Evolutionary conservation across 2,797 vertebrate genomes (phyloP).

Genomic region (Zenarchopterus dispar): DNA sequence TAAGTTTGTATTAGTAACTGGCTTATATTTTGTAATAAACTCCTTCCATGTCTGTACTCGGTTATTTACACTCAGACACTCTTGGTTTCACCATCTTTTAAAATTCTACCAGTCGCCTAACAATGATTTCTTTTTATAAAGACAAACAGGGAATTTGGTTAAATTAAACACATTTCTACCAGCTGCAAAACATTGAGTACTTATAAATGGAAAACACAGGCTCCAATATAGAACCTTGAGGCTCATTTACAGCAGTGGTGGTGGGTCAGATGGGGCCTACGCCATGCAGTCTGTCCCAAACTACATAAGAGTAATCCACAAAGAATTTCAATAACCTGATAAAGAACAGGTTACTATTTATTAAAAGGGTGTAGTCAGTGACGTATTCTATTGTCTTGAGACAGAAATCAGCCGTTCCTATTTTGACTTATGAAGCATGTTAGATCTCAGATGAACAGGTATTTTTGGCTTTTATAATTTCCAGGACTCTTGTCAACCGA

Average conservation of each 20-base stretch:
- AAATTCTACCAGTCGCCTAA: too few species aligned
- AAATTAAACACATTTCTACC: too few species aligned
- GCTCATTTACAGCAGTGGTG: not conserved
- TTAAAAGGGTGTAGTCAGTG: not conserved
- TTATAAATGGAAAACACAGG: not conserved
- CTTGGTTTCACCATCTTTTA: too few species aligned
- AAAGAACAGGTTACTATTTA: too few species aligned
- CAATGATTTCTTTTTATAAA: too few species aligned
- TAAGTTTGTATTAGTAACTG: too few species aligned
- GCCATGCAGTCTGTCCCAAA: not conserved
- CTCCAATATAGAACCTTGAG: not conserved
- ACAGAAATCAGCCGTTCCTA: not conserved
- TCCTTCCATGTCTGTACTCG: too few species aligned
- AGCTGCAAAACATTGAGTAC: too few species aligned
- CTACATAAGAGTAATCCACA: not conserved
- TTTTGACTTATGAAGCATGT: not conserved
- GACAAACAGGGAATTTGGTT: too few species aligned
- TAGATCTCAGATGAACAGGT: not conserved
- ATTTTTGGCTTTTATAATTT: not conserved
- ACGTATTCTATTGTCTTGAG: not conserved
- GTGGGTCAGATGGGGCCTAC: not conserved
- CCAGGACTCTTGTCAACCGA: not conserved
- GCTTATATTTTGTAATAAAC: too few species aligned
- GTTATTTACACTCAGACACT: too few species aligned
- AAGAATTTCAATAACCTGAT: too few species aligned